phyloP scores from a whole-genome alignment of 1,140 invertebrate genomes.

The Eubasilissa regina region DNA sequence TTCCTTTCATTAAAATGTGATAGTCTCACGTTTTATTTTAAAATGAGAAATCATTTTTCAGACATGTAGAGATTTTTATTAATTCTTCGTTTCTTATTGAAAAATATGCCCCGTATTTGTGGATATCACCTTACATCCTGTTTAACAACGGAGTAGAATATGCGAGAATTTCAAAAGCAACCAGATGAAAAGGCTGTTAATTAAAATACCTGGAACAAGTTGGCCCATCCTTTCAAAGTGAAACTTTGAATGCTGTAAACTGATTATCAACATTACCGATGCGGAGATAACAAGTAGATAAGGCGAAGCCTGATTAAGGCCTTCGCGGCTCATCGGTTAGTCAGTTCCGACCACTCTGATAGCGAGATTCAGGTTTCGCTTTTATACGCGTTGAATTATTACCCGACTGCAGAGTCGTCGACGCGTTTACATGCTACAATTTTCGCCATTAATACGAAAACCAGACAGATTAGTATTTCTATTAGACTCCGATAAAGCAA shows the following conservation, averaged over 20 bases:
- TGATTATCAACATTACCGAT: conserved; percentile 47
- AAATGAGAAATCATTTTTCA: conserved; percentile 11
- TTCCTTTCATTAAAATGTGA: too few species aligned
- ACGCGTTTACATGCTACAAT: neutral
- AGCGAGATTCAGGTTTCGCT: conserved; percentile 20
- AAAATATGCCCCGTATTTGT: neutral
- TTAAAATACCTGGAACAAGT: conserved; percentile 47
- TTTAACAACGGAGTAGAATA: conserved; percentile 31
- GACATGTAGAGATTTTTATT: neutral
- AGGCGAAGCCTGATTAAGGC: conserved; percentile 21
- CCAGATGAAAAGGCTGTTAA: conserved; percentile 31
- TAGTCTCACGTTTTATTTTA: neutral
- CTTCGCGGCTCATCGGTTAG: conserved; percentile 7
- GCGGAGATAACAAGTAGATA: conserved; percentile 41
- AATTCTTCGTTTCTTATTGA: conserved; percentile 12
- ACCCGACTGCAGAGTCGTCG: neutral
- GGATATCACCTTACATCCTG: conserved; percentile 43
- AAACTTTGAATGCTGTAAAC: conserved; percentile 41
- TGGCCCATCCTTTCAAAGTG: conserved; percentile 35
- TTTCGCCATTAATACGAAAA: conserved; percentile 2
- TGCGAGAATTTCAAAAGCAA: conserved; percentile 23
- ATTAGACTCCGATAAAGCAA: too few species aligned
- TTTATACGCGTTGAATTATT: conserved; percentile 10
- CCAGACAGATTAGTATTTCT: neutral
- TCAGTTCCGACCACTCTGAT: neutral